Conservation (phyloP, 2,113 vertebrate species). For the Phodopus roborovskii region DNA sequence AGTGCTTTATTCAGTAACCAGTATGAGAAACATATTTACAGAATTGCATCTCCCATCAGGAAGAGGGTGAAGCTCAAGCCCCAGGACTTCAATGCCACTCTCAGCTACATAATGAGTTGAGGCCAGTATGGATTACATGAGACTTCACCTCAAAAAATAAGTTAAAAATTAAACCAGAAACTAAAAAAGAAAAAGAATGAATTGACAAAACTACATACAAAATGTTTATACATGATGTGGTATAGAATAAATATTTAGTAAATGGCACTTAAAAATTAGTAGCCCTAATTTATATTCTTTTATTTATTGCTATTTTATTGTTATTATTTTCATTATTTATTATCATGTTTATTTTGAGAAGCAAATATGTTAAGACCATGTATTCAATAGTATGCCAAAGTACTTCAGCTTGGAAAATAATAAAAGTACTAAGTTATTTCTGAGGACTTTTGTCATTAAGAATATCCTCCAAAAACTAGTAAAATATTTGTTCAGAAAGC, state of each 20-base stretch:
- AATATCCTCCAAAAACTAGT: neutral
- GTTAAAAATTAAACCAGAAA: neutral
- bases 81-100: neutral
- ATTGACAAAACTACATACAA: conserved; percentile 15
- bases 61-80: neutral
- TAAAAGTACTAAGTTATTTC: neutral
- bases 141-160: neutral
- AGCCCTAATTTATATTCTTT: neutral
- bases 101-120: neutral
- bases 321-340: neutral
- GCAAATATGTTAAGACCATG: neutral
- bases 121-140: neutral
- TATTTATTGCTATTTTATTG: neutral
- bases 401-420: neutral
- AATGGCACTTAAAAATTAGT: neutral
- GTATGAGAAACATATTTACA: no score
- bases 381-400: neutral
- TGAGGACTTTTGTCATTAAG: neutral
- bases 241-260: neutral
- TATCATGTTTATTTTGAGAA: neutral
- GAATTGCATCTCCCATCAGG: no score
- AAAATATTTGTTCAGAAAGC: neutral
- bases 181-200: neutral
- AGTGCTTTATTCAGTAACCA: no score
- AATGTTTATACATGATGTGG: neutral